Evolutionary conservation across 2,797 vertebrate genomes (phyloP).

Genomic region (Crenuchus spilurus): DNA sequence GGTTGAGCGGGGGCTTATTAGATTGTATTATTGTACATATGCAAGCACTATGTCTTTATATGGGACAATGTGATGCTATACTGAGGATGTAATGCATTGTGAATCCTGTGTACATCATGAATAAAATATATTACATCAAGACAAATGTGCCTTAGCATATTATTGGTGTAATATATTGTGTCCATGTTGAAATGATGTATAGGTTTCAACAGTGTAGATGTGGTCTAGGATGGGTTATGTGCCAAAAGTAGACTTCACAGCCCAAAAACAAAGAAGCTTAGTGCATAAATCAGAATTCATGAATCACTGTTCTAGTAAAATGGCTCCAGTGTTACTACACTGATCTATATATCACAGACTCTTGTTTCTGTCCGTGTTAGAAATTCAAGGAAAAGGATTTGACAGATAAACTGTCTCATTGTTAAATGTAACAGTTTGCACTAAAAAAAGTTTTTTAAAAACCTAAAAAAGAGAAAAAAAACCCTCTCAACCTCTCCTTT

Average conservation of each 20-base stretch:
- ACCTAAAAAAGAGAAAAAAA: neutral
- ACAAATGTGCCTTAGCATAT: neutral
- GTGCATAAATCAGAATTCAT: neutral
- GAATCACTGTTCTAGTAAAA: neutral
- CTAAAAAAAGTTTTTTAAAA: no score
- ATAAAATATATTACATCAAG: neutral
- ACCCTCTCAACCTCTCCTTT: neutral
- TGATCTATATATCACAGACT: no score
- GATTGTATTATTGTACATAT: neutral
- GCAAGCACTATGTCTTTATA: neutral
- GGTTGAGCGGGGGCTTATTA: neutral
- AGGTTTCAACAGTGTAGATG: neutral
- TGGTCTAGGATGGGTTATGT: no score
- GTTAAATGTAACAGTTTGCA: constrained; percentile 6
- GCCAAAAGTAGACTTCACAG: neutral
- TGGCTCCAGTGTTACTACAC: neutral
- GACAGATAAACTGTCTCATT: neutral
- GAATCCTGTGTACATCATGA: neutral
- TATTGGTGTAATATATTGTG: neutral
- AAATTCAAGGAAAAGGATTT: neutral
- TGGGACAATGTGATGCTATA: neutral
- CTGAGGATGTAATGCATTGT: neutral
- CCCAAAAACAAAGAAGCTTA: neutral
- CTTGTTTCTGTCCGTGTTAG: neutral
- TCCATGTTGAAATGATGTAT: neutral